A percentile compares a stretch with the other conserved stretches of the same genome.
Conservation (phyloP, 2,797 vertebrate genomes). For the Octomys mimax region DNA sequence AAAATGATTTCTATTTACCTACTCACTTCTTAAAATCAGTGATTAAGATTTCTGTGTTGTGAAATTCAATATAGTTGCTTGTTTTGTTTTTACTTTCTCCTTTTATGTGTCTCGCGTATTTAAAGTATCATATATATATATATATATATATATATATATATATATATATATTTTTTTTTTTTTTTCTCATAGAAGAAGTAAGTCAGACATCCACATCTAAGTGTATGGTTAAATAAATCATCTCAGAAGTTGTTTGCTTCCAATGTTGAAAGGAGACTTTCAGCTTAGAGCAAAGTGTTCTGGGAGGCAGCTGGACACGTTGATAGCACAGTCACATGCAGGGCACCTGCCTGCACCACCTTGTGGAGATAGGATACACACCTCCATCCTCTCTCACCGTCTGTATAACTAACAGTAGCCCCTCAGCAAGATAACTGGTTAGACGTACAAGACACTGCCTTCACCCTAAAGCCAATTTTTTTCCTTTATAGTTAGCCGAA, state of each 20-base stretch:
- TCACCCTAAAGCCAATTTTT: neutral
- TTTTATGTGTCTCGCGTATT: neutral
- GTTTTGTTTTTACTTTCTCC: constrained; percentile 23
- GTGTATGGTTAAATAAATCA: constrained; percentile 13
- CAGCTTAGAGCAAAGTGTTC: neutral
- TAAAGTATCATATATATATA: neutral
- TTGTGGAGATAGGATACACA: neutral
- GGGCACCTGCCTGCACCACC: neutral
- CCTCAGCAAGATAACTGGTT: neutral
- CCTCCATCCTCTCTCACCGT: neutral
- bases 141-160: too few species aligned
- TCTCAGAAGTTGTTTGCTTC: neutral
- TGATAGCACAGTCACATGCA: neutral
- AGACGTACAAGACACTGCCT: neutral
- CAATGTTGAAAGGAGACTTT: neutral
- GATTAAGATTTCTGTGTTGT: neutral
- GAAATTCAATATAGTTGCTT: neutral
- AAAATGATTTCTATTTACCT: neutral
- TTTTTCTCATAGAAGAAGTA: constrained; percentile 45
- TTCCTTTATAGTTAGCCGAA: neutral
- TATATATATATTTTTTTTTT: neutral
- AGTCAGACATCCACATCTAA: constrained; percentile 19
- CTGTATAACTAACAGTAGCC: neutral
- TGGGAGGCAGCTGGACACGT: neutral
- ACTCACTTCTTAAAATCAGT: neutral